Base-by-base conservation (phyloP, 2,888 invertebrate species). In the Eupelmus urozonus region DNA sequence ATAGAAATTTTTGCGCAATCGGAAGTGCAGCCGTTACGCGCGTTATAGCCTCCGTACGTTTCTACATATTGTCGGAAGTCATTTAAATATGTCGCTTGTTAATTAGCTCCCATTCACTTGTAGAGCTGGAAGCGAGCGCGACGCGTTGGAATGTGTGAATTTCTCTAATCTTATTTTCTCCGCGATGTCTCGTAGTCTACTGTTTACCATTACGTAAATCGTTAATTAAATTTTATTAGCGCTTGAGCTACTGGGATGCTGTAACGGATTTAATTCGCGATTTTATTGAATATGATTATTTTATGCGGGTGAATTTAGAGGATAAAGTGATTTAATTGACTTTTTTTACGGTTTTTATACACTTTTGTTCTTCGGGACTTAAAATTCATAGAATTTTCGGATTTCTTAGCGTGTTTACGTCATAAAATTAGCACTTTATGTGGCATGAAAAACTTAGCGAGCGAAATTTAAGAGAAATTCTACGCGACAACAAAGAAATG, bases 381-480 rank as follows among this genome's bases (percentile, higher is more conserved):
- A 34, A 9, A 34, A 34, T 34, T 34, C 34, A 9, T 9, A 5
- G 9, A 9, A 34, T 9, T 34, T 34, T 34, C 3, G 3, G 9
- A 5, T 5, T 34, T 34, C 9, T 34, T 34, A 34, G 9, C 34
- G 3, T 34, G 34, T 34, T 34, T 5, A 34, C 3, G 34, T 42
- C 4, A 42, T 62, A 9, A 7, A 13, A 25, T 42, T 60, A 40
- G 16, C 29, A 11, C 13, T 34, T 34, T 34, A 34, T 34, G 34
- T 34, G 34, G 34, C 34, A 34, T 34, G 34, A 34, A 34, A 62
- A 72, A 23, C 23, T 42, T 42, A 18, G 9, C 16, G 7, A 42
- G 45, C 63, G 57, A 57, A 65, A 76, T 66, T 59, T 13, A 60
- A 55, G 67, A 73, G 77, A 78, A 73, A 78, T 69, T 69, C 20